Conservation (phyloP, 2,888 invertebrate genomes). For the Hydriomena furcata region DNA sequence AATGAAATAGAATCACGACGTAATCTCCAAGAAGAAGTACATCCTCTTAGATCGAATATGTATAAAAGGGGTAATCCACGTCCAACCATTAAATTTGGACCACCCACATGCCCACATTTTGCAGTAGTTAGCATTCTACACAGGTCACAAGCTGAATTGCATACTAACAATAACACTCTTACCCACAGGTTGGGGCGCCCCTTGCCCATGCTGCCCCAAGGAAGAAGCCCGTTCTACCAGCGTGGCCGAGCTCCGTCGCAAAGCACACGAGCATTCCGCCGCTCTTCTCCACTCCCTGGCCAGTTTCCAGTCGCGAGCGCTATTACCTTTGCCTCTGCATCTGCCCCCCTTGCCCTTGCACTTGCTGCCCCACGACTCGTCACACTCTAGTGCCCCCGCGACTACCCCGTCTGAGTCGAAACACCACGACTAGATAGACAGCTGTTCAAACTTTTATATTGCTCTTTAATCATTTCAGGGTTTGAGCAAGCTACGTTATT, state of each 20-base stretch:
- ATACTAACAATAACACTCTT: neutral
- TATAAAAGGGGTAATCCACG: too few relatives aligned
- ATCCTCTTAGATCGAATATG: too few relatives aligned
- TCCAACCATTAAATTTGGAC: too few relatives aligned
- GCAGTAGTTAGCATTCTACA: too few relatives aligned
- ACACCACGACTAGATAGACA: constrained; percentile 61
- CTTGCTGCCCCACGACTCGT: constrained; percentile 53
- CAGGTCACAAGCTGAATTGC: too few relatives aligned
- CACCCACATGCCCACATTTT: too few relatives aligned
- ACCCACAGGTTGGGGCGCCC: constrained; percentile 87
- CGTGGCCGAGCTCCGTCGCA: constrained; percentile 95
- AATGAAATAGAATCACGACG: too few relatives aligned
- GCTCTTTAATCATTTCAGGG: too few relatives aligned
- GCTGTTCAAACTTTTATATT: neutral
- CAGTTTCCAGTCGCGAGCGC: constrained; percentile 85
- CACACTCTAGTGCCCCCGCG: constrained; percentile 31
- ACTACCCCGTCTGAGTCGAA: constrained; percentile 55
- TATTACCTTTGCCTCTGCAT: constrained; percentile 69
- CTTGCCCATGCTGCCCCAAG: constrained; percentile 91
- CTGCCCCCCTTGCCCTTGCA: constrained; percentile 64
- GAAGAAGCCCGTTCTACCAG: constrained; percentile 91
- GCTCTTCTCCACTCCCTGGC: constrained; percentile 91
- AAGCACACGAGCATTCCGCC: constrained; percentile 97
- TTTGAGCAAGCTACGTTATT: too few relatives aligned
- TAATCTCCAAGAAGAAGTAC: too few relatives aligned